Conservation (phyloP, 2,888 invertebrate species). For the Chloroclysta siterata region DNA sequence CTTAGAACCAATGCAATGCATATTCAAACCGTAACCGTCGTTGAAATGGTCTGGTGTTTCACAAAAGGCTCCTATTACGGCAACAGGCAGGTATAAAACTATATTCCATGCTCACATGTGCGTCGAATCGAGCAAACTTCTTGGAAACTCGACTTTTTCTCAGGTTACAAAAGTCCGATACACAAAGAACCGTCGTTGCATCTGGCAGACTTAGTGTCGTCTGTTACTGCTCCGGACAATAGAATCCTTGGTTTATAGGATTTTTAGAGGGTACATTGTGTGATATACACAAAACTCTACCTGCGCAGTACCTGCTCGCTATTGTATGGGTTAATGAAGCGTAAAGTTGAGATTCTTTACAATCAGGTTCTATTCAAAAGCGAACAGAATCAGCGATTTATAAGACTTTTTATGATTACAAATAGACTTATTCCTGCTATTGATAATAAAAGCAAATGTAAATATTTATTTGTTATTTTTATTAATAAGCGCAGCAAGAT, state of each 20-base stretch:
- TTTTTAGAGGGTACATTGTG: conserved; percentile 43
- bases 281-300: conserved; percentile 53
- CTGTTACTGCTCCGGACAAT: conserved; percentile 57
- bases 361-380: conserved; percentile 36
- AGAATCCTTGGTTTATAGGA: conserved; percentile 40
- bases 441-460: no score
- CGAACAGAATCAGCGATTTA: conserved; percentile 28
- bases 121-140: conserved; percentile 60
- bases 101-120: conserved; percentile 58
- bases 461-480: no score
- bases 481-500: no score
- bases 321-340: conserved; percentile 36
- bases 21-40: conserved; percentile 23
- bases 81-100: conserved; percentile 69
- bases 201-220: conserved; percentile 79
- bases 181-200: conserved; percentile 63
- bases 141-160: conserved; percentile 59
- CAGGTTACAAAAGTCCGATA: conserved; percentile 46
- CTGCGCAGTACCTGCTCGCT: conserved; percentile 57
- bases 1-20: conserved; percentile 23
- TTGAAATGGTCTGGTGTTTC: conserved; percentile 22
- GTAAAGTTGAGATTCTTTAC: conserved; percentile 33
- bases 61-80: conserved; percentile 49
- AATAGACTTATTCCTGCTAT: neutral
- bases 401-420: conserved; percentile 4